Base-by-base conservation (phyloP, 2,888 invertebrate species). In the Labia minor region DNA sequence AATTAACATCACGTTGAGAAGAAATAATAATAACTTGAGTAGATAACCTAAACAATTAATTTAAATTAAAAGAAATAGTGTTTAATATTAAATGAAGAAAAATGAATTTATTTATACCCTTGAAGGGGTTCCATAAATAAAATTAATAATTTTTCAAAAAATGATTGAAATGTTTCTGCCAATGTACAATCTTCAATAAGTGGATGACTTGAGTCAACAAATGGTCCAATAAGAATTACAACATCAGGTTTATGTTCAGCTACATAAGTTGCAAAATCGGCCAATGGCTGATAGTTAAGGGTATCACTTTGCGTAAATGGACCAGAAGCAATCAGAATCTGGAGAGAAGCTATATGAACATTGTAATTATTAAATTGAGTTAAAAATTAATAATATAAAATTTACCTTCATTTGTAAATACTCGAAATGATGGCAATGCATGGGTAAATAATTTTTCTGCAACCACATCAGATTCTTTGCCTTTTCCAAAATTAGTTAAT, bases 201-300 rank as follows among this genome's bases (percentile, higher is more conserved):
- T 14, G 82, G 77, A 76, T 90, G 88, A 19, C 83, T 83, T 10
- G 81, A 80, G 74, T 94, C 92, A 66, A 95, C 76, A 75, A 95
- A 91, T 0, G 95, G 95, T 0, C 96, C 95, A 11, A 88, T 83
- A 73, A 96, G 79, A 69, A 96, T 83, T 49, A 90, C 82, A 19
- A 94, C 79, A 76, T 95, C 87, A 0, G 95, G 95, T 72, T 83
- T 82, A 70, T 87, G 81, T 14, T 84, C 80, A 67, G 78, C 78
- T 0, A 92, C 83, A 73, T 87, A 85, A 16, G 81, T 75, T 10
- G 93, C 77, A 19, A 95, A 80, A 73, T 93, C 92, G 72, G 86
- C 84, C 37, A 95, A 78, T 0, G 94, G 93, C 73, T 92, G 89
- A 75, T 90, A 95, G 0, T 82, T 78, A 67, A 93, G 76, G 75